These are phyloP conservation scores for Penaeus indicus DNA, from an alignment of 1,140 invertebrate species.

Conservation along the genomic window DNA sequence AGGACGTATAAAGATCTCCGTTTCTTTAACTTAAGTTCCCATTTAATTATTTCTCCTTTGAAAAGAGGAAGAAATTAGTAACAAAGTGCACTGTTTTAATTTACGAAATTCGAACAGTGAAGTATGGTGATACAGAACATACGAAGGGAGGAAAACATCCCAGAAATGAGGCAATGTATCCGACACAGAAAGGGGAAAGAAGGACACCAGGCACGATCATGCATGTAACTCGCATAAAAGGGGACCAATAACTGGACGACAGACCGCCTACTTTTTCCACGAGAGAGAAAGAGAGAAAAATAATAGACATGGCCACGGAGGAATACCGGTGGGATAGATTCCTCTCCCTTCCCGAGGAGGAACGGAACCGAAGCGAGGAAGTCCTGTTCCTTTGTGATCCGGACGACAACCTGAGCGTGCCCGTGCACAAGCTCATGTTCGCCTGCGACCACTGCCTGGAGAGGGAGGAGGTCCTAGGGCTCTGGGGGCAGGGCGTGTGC, in stretches of 20 bases:
- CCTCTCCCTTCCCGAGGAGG: background rate
- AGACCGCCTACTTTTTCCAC: background rate
- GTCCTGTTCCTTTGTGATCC: constrained; percentile 30
- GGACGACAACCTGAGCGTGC: background rate
- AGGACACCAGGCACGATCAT: too few relatives aligned
- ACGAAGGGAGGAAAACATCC: background rate
- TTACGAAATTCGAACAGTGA: background rate
- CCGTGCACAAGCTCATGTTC: background rate
- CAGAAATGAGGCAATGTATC: background rate
- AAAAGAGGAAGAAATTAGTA: too few relatives aligned
- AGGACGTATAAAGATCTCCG: too few relatives aligned
- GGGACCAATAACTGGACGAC: background rate
- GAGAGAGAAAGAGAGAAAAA: background rate
- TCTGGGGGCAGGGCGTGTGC: constrained; percentile 55
- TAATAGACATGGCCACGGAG: background rate
- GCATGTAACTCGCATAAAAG: background rate
- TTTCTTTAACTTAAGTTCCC: too few relatives aligned
- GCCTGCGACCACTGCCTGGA: constrained; percentile 48
- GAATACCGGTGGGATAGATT: constrained; percentile 19
- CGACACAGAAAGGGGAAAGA: background rate
- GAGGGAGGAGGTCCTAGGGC: constrained; percentile 4
- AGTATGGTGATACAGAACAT: background rate
- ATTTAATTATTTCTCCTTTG: too few relatives aligned
- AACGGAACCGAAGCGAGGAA: constrained; percentile 20
- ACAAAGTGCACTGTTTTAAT: too few relatives aligned